A percentile compares a stretch with the other conserved stretches of the same genome.
Conservation (phyloP, 2,888 invertebrate genomes). For the Eristalinus sepulchralis region DNA sequence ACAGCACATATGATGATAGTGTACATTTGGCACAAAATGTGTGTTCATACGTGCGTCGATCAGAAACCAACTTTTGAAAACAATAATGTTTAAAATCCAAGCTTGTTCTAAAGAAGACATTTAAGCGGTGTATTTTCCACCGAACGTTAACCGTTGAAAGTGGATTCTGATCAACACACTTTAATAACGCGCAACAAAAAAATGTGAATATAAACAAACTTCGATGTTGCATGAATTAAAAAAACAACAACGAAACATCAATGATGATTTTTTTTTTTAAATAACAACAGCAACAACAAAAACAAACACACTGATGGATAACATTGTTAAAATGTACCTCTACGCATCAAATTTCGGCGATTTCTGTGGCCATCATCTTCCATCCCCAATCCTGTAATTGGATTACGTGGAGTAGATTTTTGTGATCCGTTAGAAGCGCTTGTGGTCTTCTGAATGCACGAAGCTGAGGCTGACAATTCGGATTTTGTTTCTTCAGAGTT, state of each 20-base stretch:
- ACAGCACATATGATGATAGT: too few relatives aligned
- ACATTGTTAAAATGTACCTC: constrained; percentile 70
- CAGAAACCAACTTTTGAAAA: too few relatives aligned
- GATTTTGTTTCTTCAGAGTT: constrained; percentile 49
- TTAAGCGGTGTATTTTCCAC: too few relatives aligned
- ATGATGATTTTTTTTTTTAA: not conserved
- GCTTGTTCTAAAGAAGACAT: too few relatives aligned
- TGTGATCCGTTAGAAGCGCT: constrained; percentile 47
- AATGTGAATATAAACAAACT: not conserved
- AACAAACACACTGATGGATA: not conserved
- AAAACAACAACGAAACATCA: constrained; percentile 3
- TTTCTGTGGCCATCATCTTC: constrained; percentile 73
- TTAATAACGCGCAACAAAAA: not conserved
- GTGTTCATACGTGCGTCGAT: too few relatives aligned
- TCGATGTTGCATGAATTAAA: not conserved
- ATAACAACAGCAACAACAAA: not conserved
- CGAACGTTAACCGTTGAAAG: too few relatives aligned
- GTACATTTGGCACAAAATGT: too few relatives aligned
- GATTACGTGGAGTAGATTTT: constrained; percentile 74
- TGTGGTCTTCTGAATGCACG: constrained; percentile 36
- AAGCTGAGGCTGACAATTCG: constrained; percentile 44
- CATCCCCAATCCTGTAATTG: constrained; percentile 76
- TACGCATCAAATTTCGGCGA: constrained; percentile 73
- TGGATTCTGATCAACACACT: too few relatives aligned
- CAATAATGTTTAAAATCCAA: too few relatives aligned